phyloP scores from a whole-genome alignment of 2,797 vertebrate species.

The Etheostoma perlongum region DNA sequence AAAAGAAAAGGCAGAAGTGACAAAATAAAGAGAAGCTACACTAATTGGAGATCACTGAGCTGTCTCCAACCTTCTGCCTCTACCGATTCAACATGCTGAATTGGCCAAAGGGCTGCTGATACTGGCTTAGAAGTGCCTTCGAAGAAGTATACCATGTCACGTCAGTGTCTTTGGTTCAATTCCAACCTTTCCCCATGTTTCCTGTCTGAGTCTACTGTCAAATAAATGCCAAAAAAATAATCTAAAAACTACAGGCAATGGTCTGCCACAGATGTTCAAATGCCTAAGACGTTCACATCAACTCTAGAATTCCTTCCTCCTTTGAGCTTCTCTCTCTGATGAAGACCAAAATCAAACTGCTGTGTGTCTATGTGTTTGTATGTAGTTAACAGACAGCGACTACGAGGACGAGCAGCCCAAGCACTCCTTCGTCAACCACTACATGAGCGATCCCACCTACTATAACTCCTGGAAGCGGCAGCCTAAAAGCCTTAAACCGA shows the following conservation, averaged over 20 bases:
- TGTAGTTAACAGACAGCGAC: slow-evolving; percentile 92
- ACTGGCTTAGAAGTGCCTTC: neutral
- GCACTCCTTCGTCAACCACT: slow-evolving; percentile 98
- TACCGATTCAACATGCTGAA: neutral
- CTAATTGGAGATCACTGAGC: neutral
- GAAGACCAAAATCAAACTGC: neutral
- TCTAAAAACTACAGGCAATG: too few species aligned
- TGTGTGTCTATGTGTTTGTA: slow-evolving; percentile 23
- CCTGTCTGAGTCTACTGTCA: neutral
- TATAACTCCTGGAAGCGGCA: slow-evolving; percentile 97
- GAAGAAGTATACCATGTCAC: neutral
- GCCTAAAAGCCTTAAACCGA: slow-evolving; percentile 89
- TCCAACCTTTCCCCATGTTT: neutral
- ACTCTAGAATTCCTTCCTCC: neutral
- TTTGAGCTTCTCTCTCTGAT: slow-evolving; percentile 2
- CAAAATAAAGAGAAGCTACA: neutral
- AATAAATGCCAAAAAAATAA: neutral
- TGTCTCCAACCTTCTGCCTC: slow-evolving; percentile 2
- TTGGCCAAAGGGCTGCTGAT: neutral
- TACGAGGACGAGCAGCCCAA: slow-evolving; percentile 94
- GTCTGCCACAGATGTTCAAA: neutral
- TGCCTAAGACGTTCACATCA: neutral
- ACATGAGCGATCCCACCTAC: slow-evolving; percentile 98
- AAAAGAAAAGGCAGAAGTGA: slow-evolving; percentile 2
- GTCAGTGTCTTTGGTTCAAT: neutral